Conservation (phyloP, 2,113 vertebrate species). For the Tyrannus savana region DNA sequence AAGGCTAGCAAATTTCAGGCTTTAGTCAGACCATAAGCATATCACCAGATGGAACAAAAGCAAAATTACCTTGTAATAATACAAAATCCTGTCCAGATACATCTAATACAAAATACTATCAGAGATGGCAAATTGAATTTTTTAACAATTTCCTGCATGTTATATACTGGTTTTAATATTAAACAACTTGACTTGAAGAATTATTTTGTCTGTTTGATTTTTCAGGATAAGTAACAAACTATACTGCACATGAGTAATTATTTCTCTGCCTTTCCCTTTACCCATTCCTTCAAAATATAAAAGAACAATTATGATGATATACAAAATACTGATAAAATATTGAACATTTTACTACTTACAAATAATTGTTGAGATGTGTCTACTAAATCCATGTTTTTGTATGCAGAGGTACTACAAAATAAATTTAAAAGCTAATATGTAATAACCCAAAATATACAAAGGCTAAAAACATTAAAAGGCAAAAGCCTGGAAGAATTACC, state of each 20-base stretch:
- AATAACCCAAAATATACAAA: neutral
- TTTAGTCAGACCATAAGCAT: neutral
- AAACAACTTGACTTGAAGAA: neutral
- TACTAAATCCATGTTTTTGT: neutral
- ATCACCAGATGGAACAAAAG: neutral
- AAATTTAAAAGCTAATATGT: neutral
- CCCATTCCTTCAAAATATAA: neutral
- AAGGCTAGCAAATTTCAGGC: neutral
- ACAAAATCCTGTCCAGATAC: neutral
- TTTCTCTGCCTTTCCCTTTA: neutral
- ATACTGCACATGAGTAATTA: neutral
- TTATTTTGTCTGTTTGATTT: neutral
- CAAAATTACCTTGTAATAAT: neutral
- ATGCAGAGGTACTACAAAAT: neutral
- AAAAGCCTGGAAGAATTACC: conserved; percentile 34
- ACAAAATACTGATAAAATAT: neutral
- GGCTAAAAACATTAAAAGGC: conserved; percentile 17
- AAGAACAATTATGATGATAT: neutral
- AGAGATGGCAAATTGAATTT: neutral
- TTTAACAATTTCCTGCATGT: neutral
- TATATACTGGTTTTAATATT: neutral
- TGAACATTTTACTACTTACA: neutral
- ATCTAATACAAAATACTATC: neutral
- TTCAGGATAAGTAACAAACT: neutral
- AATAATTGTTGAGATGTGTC: neutral